phyloP scores from a whole-genome alignment of 2,113 vertebrate genomes.

The Psilopogon haemacephalus region DNA sequence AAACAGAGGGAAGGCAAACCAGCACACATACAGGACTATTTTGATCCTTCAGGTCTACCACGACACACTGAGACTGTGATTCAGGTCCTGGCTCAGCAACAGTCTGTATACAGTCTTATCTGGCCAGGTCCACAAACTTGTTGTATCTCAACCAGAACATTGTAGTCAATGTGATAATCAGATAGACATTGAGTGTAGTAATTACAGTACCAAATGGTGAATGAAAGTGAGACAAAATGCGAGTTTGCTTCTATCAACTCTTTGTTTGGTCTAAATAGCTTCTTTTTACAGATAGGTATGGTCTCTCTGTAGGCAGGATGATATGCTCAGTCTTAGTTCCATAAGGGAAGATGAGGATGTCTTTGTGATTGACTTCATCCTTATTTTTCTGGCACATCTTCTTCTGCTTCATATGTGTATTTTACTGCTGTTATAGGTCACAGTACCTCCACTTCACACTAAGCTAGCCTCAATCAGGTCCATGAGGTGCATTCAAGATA shows the following conservation, averaged over 20 bases:
- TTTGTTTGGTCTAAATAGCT: neutral
- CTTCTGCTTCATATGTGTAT: neutral
- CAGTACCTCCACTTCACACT: neutral
- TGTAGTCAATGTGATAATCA: neutral
- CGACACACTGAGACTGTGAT: too few species aligned
- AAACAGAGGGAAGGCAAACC: too few species aligned
- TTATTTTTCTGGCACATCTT: neutral
- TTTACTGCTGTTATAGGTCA: accelerated
- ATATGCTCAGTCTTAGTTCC: neutral
- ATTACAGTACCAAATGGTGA: neutral
- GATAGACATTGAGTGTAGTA: neutral
- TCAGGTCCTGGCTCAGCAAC: neutral
- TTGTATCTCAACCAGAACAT: neutral
- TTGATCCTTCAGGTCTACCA: too few species aligned
- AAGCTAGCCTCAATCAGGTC: neutral
- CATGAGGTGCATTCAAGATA: neutral
- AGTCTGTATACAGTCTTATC: neutral
- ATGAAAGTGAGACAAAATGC: neutral
- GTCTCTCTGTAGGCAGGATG: neutral
- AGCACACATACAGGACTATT: too few species aligned
- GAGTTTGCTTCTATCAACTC: neutral
- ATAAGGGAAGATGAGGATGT: neutral
- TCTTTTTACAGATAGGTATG: neutral
- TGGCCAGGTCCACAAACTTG: neutral
- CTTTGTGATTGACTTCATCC: neutral